A percentile compares a stretch with the other conserved stretches of the same genome.
phyloP scores from a whole-genome alignment of 2,113 vertebrate species.

The Scatophagus argus region DNA sequence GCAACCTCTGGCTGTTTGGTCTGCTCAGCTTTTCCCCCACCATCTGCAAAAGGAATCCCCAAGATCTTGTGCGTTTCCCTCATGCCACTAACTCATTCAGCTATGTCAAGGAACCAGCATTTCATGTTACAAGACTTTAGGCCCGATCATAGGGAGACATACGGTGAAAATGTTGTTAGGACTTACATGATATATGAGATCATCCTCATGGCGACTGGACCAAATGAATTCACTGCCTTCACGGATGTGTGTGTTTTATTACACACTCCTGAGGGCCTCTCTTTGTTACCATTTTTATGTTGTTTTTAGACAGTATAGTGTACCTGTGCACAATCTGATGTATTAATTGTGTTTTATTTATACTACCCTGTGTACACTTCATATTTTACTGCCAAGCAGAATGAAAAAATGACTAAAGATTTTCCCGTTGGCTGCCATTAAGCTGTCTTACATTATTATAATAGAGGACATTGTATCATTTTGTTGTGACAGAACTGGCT shows the following conservation, averaged over 20 bases:
- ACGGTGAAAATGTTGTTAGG: background rate
- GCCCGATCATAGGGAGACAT: background rate
- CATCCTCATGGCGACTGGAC: background rate
- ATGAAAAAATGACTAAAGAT: background rate
- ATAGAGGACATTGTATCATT: background rate
- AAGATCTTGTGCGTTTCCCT: constrained; percentile 10
- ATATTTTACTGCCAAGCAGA: background rate
- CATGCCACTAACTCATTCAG: background rate
- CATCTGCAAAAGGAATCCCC: constrained; percentile 52
- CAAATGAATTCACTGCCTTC: background rate
- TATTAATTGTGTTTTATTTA: background rate
- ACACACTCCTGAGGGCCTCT: background rate
- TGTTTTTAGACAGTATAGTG: background rate
- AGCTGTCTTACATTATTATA: background rate
- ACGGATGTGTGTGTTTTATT: background rate
- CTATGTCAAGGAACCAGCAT: background rate
- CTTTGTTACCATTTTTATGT: background rate
- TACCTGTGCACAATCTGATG: background rate
- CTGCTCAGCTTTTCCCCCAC: constrained; percentile 53
- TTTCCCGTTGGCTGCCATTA: background rate
- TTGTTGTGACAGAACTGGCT: background rate
- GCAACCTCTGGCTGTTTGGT: constrained; percentile 62
- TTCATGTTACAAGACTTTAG: background rate
- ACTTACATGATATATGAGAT: constrained; percentile 8
- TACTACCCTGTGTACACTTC: background rate